These are phyloP conservation scores for Melipona bicolor DNA, from an alignment of 2,888 invertebrate species.

Conservation along the genomic window DNA sequence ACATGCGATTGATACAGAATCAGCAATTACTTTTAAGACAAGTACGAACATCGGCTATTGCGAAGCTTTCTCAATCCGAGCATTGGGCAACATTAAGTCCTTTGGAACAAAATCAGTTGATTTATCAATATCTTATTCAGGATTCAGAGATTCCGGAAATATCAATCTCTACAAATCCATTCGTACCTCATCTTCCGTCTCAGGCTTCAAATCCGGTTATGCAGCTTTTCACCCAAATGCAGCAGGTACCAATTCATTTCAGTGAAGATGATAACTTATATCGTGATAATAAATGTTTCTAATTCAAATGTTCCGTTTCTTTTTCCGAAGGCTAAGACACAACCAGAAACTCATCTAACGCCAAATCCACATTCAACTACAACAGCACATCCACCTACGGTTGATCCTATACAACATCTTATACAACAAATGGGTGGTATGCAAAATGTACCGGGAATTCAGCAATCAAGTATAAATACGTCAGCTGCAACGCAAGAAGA, in stretches of 20 bases:
- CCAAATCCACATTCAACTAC: slow-evolving; percentile 76
- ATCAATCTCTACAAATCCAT: slow-evolving; percentile 77
- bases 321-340: slow-evolving; percentile 73
- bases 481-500: slow-evolving; percentile 78
- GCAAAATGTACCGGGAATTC: slow-evolving; percentile 82
- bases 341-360: slow-evolving; percentile 76
- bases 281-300: background rate
- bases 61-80: slow-evolving; percentile 84
- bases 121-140: slow-evolving; percentile 85
- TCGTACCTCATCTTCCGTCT: slow-evolving; percentile 81
- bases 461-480: slow-evolving; percentile 75
- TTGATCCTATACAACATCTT: slow-evolving; percentile 85
- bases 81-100: slow-evolving; percentile 85
- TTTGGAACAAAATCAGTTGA: slow-evolving; percentile 85
- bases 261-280: background rate
- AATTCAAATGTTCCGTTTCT: background rate
- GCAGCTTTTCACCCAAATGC: slow-evolving; percentile 86
- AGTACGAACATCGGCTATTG: slow-evolving; percentile 77
- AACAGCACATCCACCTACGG: slow-evolving; percentile 73
- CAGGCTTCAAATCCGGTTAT: slow-evolving; percentile 85
- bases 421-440: slow-evolving; percentile 86
- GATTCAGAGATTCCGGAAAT: slow-evolving; percentile 82
- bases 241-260: slow-evolving; percentile 80
- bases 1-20: slow-evolving; percentile 84
- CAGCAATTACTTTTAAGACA: slow-evolving; percentile 83